These are phyloP conservation scores for Acanthaster planci DNA, from an alignment of 35 echinoderm and acorn worm species.

Conservation along the genomic window DNA sequence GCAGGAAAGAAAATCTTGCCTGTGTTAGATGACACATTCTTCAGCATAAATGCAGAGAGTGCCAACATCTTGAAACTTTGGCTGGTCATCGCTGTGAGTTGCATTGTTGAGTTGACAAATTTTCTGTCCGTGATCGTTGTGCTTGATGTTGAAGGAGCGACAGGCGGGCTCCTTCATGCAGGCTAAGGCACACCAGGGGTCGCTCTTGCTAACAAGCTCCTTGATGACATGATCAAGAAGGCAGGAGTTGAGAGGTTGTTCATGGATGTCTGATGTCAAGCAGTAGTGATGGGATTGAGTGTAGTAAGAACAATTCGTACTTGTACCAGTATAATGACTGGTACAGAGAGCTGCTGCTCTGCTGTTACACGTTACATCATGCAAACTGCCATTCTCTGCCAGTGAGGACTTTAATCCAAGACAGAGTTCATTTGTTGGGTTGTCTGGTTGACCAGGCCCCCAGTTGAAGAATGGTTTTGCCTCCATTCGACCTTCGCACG, in stretches of 20 bases:
- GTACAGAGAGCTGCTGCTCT: too few species aligned
- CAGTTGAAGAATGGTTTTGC: too few species aligned
- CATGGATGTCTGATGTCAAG: not conserved
- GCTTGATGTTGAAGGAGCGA: conserved; percentile 9
- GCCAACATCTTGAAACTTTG: not conserved
- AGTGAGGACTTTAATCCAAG: not conserved
- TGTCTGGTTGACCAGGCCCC: not conserved
- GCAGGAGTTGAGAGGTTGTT: not conserved
- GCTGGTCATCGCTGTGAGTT: not conserved
- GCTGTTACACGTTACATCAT: too few species aligned
- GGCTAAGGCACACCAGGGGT: not conserved
- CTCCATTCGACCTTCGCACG: too few species aligned
- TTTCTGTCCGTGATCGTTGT: not conserved
- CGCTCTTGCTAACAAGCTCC: not conserved
- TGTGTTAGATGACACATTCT: too few species aligned
- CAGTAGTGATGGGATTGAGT: too few species aligned
- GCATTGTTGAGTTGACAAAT: not conserved
- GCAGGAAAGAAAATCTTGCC: too few species aligned
- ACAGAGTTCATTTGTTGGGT: not conserved
- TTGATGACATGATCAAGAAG: conserved; percentile 12
- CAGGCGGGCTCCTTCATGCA: not conserved
- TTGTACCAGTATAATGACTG: not conserved
- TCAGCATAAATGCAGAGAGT: not conserved
- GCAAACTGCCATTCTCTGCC: too few species aligned
- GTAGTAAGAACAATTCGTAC: too few species aligned